Conservation (phyloP, 1,140 invertebrate genomes). For the Battus philenor region DNA sequence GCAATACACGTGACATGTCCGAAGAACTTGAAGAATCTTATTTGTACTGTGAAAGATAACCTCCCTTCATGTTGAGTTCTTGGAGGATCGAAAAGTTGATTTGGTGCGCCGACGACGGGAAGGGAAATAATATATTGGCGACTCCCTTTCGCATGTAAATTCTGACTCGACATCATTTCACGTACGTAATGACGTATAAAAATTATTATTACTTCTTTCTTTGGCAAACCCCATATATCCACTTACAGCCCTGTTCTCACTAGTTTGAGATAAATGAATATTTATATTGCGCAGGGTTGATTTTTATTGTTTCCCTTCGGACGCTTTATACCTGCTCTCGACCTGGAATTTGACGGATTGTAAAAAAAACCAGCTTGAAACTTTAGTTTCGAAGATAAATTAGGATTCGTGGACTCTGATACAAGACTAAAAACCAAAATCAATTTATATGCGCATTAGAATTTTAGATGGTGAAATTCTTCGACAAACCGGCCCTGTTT, state of each 20-base stretch:
- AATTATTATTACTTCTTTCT: constrained; percentile 59
- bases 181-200: constrained; percentile 42
- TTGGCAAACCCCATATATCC: constrained; percentile 58
- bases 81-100: too few species aligned
- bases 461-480: constrained; percentile 55
- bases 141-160: constrained; percentile 35
- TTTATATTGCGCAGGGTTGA: constrained; percentile 48
- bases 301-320: constrained; percentile 50
- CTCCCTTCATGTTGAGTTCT: too few species aligned
- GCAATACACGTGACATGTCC: too few species aligned
- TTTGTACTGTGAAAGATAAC: too few species aligned
- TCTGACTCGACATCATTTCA: constrained; percentile 29
- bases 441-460: constrained; percentile 56
- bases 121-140: too few species aligned
- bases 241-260: constrained; percentile 34
- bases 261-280: constrained; percentile 51
- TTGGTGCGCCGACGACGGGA: too few species aligned
- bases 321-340: constrained; percentile 40
- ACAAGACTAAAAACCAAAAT: constrained; percentile 21
- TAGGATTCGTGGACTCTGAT: constrained; percentile 45
- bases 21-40: too few species aligned
- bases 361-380: constrained; percentile 34
- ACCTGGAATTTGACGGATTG: constrained; percentile 30
- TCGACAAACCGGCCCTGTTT: constrained; percentile 25
- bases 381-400: constrained; percentile 49